Evolutionary conservation across 2,113 vertebrate species (phyloP).

Genomic region (Corythaeola cristata): DNA sequence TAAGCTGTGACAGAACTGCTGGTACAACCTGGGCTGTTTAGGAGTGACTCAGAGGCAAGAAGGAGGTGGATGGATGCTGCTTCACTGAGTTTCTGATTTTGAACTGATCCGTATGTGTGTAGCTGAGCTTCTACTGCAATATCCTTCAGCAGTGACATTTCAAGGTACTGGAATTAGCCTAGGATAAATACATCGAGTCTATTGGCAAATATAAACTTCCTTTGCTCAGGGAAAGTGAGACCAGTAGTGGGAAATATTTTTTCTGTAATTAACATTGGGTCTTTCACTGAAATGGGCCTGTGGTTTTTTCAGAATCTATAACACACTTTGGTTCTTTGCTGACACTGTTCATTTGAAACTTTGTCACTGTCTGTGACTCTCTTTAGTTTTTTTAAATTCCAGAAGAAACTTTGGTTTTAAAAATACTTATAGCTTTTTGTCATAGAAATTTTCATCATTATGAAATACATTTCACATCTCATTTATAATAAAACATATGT

Average conservation of each 20-base stretch:
- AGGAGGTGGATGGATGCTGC: background rate
- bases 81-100: background rate
- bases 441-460: background rate
- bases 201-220: background rate
- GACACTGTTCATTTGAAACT: background rate
- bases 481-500: background rate
- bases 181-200: background rate
- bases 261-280: background rate
- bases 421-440: background rate
- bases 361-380: background rate
- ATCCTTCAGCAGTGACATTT: background rate
- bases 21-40: background rate
- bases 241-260: background rate
- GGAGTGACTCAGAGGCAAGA: background rate
- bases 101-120: background rate
- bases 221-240: background rate
- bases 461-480: background rate
- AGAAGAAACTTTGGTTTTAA: background rate
- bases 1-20: conserved; percentile 1
- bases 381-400: background rate
- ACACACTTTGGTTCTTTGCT: background rate
- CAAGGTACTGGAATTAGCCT: background rate
- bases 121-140: background rate
- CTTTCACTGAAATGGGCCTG: background rate
- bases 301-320: background rate